These are phyloP conservation scores for Pemphigus obesinymphae DNA, from an alignment of 1,140 invertebrate species.

Conservation along the genomic window DNA sequence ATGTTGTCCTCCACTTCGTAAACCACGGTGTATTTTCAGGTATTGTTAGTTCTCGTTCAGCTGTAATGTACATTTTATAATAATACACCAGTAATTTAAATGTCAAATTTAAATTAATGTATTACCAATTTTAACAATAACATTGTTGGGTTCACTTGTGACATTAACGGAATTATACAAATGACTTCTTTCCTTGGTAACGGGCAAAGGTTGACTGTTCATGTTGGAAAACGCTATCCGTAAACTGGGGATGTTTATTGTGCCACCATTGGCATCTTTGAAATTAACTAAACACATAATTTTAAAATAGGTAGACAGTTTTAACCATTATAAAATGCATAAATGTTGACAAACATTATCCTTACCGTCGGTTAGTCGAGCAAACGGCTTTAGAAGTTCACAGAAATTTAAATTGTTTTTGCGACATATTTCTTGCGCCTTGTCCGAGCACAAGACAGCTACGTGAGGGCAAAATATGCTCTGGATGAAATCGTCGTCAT, in stretches of 20 bases:
- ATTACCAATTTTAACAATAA: conserved; percentile 5
- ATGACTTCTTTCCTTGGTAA: conserved; percentile 11
- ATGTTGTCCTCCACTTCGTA: conserved; percentile 89
- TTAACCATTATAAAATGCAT: not conserved
- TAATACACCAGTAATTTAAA: not conserved
- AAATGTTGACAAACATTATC: not conserved
- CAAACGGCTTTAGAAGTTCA: conserved; percentile 87
- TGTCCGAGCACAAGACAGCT: conserved; percentile 73
- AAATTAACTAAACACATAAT: conserved; percentile 6
- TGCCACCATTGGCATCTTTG: not conserved
- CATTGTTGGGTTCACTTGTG: not conserved
- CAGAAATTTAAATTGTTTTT: conserved; percentile 89
- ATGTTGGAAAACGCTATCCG: not conserved
- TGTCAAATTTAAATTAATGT: not conserved
- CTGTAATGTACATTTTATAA: not conserved
- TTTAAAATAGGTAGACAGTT: not conserved
- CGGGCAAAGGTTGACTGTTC: not conserved
- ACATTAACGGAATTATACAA: conserved; percentile 12
- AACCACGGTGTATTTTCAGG: conserved; percentile 86
- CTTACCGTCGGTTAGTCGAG: conserved; percentile 46
- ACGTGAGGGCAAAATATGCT: conserved; percentile 84
- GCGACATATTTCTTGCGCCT: conserved; percentile 75
- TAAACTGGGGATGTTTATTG: not conserved
- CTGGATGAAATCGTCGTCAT: conserved; percentile 66
- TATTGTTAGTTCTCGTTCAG: conserved; percentile 8